A percentile compares a stretch with the other conserved stretches of the same genome.
Evolutionary conservation across 2,113 vertebrate genomes (phyloP).

Genomic region (Andinoacara biseriatus): DNA sequence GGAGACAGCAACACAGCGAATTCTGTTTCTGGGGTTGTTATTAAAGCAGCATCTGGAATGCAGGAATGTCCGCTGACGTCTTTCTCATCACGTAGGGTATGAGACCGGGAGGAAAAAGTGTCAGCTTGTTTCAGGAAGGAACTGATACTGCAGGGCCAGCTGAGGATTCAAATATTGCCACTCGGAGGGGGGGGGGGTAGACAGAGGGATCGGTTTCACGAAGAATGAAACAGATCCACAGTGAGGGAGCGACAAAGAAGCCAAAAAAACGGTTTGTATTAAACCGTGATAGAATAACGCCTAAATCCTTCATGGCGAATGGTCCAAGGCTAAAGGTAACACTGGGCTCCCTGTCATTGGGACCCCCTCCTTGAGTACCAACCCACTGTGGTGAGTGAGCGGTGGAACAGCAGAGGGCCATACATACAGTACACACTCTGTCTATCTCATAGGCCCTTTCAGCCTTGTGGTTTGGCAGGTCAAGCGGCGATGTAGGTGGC

Average conservation of each 20-base stretch:
- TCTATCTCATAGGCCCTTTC: conserved; percentile 72
- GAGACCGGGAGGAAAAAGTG: conserved; percentile 35
- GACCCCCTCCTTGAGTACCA: conserved; percentile 42
- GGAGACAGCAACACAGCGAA: conserved; percentile 35
- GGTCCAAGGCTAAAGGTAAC: conserved; percentile 51
- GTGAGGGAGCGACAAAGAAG: conserved; percentile 7
- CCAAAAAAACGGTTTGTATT: conserved; percentile 4
- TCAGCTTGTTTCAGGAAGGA: conserved; percentile 55
- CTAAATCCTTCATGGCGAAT: conserved; percentile 12
- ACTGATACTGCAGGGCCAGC: conserved; percentile 48
- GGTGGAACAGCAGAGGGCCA: conserved; percentile 58
- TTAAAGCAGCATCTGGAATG: conserved; percentile 69
- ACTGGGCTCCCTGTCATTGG: conserved; percentile 62
- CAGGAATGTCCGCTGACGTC: conserved; percentile 80
- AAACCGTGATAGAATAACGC: conserved; percentile 27
- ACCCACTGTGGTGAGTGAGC: conserved; percentile 65
- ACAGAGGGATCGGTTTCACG: conserved; percentile 14
- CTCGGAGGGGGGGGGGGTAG: conserved; percentile 15
- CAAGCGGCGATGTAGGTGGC: conserved; percentile 73
- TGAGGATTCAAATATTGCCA: conserved; percentile 63
- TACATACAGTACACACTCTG: conserved; percentile 66
- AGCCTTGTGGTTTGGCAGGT: conserved; percentile 75
- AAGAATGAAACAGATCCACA: conserved; percentile 34
- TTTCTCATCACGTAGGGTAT: conserved; percentile 54
- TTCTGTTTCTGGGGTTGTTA: conserved; percentile 78